A percentile compares a stretch with the other conserved stretches of the same genome.
Conservation (phyloP, 2,797 vertebrate species). For the Amblyopsis hoosieri region DNA sequence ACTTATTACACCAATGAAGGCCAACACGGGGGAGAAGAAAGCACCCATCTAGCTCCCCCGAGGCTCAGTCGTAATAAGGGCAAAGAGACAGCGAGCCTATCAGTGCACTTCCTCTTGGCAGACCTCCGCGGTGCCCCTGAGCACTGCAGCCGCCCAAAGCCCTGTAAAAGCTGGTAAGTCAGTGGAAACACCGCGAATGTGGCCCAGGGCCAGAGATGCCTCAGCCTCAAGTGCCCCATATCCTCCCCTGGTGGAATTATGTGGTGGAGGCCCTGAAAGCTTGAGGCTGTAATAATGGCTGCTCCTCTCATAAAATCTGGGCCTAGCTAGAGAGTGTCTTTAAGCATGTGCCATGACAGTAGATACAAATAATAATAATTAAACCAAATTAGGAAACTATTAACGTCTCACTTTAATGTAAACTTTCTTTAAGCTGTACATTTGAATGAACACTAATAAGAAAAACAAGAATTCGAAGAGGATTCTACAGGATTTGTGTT, state of each 20-base stretch:
- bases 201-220: conserved; percentile 44
- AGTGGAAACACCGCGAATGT: conserved; percentile 42
- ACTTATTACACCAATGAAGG: conserved; percentile 49
- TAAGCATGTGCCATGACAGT: not conserved
- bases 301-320: conserved; percentile 42
- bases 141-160: conserved; percentile 18
- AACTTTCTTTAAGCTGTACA: too few relatives aligned
- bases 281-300: not conserved
- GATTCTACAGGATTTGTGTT: too few relatives aligned
- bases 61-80: conserved; percentile 52
- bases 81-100: conserved; percentile 50
- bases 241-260: conserved; percentile 46
- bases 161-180: not conserved
- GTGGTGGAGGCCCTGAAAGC: conserved; percentile 23
- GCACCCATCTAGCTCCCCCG: conserved; percentile 31
- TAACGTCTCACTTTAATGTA: too few relatives aligned
- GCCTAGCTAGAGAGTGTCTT: conserved; percentile 17
- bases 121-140: conserved; percentile 34
- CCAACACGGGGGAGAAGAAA: conserved; percentile 34
- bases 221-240: conserved; percentile 39
- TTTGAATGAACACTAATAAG: not conserved
- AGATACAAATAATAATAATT: not conserved
- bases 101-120: conserved; percentile 51
- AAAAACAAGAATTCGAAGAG: not conserved
- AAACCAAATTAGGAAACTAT: not conserved